phyloP scores from a whole-genome alignment of 2,888 invertebrate genomes.

The Sycophila texana region DNA sequence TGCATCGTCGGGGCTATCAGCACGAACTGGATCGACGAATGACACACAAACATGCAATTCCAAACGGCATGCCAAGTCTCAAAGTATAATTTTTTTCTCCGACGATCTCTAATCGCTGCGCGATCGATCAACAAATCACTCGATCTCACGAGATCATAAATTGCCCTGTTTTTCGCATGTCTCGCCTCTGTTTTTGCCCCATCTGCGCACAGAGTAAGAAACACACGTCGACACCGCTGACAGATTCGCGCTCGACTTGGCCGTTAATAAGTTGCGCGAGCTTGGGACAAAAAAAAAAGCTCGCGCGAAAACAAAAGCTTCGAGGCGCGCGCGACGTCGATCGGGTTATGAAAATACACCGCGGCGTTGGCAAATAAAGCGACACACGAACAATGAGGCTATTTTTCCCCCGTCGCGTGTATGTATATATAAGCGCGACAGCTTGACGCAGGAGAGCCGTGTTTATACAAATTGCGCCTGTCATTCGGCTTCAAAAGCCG shows the following conservation, averaged over 20 bases:
- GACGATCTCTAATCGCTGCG: no score
- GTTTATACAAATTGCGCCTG: slow-evolving; percentile 54
- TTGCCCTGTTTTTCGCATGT: no score
- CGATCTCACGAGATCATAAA: no score
- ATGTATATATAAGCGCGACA: slow-evolving; percentile 6
- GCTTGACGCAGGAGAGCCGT: slow-evolving; percentile 31
- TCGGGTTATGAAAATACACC: slow-evolving; percentile 27
- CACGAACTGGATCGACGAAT: slow-evolving; percentile 33
- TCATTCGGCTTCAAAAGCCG: slow-evolving; percentile 35
- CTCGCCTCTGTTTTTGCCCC: no score
- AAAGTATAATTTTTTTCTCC: no score
- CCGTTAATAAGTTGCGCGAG: no score
- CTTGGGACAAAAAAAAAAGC: no score
- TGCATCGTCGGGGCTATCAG: slow-evolving; percentile 35
- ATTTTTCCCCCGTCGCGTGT: slow-evolving; percentile 44
- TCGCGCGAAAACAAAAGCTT: no score
- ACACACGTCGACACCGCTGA: neutral
- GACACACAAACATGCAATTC: slow-evolving; percentile 26
- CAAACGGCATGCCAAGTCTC: neutral
- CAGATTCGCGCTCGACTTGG: no score
- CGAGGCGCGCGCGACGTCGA: neutral
- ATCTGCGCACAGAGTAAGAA: neutral
- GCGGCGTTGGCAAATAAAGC: slow-evolving; percentile 27
- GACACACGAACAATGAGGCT: slow-evolving; percentile 48
- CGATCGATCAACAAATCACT: no score